Conservation (phyloP, 2,113 vertebrate genomes). For the Acrocephalus arundinaceus region DNA sequence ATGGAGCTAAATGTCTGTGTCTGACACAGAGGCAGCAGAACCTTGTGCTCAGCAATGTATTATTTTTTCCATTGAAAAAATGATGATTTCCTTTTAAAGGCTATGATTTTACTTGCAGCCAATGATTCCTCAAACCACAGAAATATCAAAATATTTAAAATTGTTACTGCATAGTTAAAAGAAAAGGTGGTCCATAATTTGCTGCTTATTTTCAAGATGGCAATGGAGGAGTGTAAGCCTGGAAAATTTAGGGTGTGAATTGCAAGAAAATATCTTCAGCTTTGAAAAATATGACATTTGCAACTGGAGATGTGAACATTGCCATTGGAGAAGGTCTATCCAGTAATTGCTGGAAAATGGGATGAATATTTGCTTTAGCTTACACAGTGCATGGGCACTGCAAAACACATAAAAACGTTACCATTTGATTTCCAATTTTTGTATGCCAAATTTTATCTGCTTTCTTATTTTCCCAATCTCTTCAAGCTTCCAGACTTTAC, state of each 20-base stretch:
- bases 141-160: not conserved
- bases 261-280: not conserved
- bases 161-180: not conserved
- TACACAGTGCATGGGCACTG: not conserved
- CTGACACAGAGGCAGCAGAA: not conserved
- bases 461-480: not conserved
- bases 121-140: not conserved
- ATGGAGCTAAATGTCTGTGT: not conserved
- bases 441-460: not conserved
- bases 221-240: not conserved
- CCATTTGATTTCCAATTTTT: not conserved
- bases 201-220: not conserved
- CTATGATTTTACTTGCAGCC: not conserved
- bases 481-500: not conserved
- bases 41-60: not conserved
- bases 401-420: not conserved
- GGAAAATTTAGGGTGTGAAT: not conserved
- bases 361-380: not conserved
- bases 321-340: not conserved
- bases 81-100: not conserved
- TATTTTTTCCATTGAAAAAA: not conserved
- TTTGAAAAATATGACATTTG: not conserved
- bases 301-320: not conserved
- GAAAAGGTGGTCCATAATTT: not conserved
- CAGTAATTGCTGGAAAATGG: not conserved